phyloP scores from a whole-genome alignment of 2,888 invertebrate species.

The Athalia rosae region DNA sequence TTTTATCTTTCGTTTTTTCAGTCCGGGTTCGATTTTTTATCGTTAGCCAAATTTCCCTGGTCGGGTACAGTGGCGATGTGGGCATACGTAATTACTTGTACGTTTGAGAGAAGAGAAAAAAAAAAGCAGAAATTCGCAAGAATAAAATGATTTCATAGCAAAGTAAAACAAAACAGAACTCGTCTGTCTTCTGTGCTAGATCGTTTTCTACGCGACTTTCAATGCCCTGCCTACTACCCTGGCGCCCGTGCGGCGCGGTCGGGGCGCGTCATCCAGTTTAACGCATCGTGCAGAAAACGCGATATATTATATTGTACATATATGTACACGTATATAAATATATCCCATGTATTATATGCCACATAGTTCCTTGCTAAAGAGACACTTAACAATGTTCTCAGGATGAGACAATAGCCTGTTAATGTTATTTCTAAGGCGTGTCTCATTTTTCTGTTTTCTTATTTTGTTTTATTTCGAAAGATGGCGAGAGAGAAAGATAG shows the following conservation, averaged over 20 bases:
- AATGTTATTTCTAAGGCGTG: slow-evolving; percentile 45
- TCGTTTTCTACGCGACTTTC: not conserved
- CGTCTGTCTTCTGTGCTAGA: slow-evolving; percentile 35
- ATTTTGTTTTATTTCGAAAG: not conserved
- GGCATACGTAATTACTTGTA: too few species aligned
- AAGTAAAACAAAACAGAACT: not conserved
- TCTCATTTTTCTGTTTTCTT: slow-evolving; percentile 27
- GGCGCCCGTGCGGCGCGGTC: slow-evolving; percentile 42
- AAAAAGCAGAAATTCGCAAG: too few species aligned
- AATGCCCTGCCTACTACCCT: slow-evolving; percentile 41
- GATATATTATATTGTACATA: slow-evolving; percentile 30
- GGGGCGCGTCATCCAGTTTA: slow-evolving; percentile 31
- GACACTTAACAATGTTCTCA: slow-evolving; percentile 48
- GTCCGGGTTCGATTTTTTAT: too few species aligned
- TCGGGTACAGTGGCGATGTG: too few species aligned
- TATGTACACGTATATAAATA: too few species aligned
- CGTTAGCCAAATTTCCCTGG: too few species aligned
- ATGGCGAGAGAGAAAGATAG: too few species aligned
- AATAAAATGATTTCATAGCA: too few species aligned
- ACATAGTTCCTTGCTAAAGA: slow-evolving; percentile 44
- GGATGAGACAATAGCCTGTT: slow-evolving; percentile 47
- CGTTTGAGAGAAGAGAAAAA: too few species aligned
- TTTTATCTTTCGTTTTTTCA: too few species aligned
- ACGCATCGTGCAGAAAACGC: slow-evolving; percentile 35
- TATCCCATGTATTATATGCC: too few species aligned